phyloP scores from a whole-genome alignment of 2,113 vertebrate species.

The Macquaria ambigua region DNA sequence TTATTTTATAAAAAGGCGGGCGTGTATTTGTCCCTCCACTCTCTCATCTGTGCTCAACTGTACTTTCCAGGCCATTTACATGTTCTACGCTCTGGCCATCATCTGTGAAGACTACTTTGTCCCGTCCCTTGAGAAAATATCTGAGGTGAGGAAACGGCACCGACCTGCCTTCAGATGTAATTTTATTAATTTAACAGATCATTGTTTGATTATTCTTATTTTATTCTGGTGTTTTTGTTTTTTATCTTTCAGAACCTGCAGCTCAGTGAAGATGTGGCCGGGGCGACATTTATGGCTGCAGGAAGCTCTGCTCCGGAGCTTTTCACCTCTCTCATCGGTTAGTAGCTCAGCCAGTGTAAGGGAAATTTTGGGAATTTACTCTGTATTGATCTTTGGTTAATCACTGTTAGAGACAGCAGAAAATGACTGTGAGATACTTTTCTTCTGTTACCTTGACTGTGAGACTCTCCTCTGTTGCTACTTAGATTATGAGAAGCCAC shows the following conservation, averaged over 20 bases:
- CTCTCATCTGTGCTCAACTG: neutral
- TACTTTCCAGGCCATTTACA: constrained; percentile 84
- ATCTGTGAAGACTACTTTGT: constrained; percentile 88
- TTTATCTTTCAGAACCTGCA: constrained; percentile 82
- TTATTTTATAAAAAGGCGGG: neutral
- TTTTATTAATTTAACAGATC: neutral
- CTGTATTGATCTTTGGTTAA: too few species aligned
- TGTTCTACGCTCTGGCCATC: constrained; percentile 87
- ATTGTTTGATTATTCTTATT: neutral
- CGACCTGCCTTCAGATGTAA: neutral
- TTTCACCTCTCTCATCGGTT: constrained; percentile 87
- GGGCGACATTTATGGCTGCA: constrained; percentile 87
- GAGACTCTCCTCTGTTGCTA: too few species aligned
- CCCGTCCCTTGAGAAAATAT: constrained; percentile 88
- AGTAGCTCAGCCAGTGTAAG: constrained; percentile 54
- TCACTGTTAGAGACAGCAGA: too few species aligned
- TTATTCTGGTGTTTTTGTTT: neutral
- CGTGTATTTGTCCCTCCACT: neutral
- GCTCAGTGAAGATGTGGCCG: constrained; percentile 86
- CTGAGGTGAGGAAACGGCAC: constrained; percentile 78
- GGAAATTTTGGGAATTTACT: too few species aligned
- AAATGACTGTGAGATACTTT: too few species aligned
- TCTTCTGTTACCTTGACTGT: too few species aligned
- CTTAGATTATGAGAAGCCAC: too few species aligned
- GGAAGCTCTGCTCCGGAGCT: constrained; percentile 87